Base-by-base conservation (phyloP, 2,113 vertebrate species). In the Tragelaphus strepsiceros region DNA sequence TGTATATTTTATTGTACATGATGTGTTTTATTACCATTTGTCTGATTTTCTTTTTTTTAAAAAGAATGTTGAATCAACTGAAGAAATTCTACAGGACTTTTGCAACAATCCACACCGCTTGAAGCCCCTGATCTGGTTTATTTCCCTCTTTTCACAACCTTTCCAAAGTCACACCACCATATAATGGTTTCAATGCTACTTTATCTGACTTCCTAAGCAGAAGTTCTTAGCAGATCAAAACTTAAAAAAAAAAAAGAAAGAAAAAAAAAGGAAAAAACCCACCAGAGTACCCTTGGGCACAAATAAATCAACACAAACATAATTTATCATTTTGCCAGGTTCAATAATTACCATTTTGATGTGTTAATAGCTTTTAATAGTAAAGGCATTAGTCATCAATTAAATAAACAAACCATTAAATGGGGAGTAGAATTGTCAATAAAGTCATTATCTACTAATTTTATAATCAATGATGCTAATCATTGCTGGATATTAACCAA, bases 351-450 rank as follows among this genome's bases (percentile, higher is more conserved):
- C 51, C 62, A 97, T 97, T 98, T 94, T 98, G 93, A 97, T 97
- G 88, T 95, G 94, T 97, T 97, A 97, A 98, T 88, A 95, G 95
- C 62, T 43, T 98, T 97, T 91, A 94, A 96, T 8, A 97, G 71
- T 54, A 74, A 97, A 97, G 90, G 93, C 84, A 78, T 90, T 93
- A 94, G 91, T 71, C 58, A 96, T 96, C 97, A 97, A 92, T 97
- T 98, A 98, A 91, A 96, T 93, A 97, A 97, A 96, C 82, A 97
- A 89, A 96, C 82, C 93, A 98, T 94, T 97, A 97, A 96, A 93
- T 84, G 83, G 58, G 78, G 32, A 90, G 78, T 1, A 94, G 67
- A 93, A 58, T 32, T 87, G 89, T 98, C 97, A 96, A 96, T 97
- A 95, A 91, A 97, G 74, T 83, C 71, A 97, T 94, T 89, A 96